Conservation (phyloP, 2,888 invertebrate species). For the Neoitamus cyanurus region DNA sequence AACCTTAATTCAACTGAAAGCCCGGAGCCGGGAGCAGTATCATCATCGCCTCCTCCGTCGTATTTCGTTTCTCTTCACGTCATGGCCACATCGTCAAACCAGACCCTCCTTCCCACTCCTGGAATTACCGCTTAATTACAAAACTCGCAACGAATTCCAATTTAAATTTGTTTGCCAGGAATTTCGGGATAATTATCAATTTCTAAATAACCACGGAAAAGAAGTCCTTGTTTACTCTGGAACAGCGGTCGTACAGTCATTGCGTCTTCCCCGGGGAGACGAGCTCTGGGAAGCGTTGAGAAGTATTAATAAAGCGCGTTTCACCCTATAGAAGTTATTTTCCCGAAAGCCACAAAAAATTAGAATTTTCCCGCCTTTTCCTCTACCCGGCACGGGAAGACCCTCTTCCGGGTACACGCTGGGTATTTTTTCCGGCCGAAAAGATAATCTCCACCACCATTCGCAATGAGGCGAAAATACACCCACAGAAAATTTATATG, state of each 20-base stretch:
- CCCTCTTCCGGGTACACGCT: background rate
- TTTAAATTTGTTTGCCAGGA: slow-evolving; percentile 1
- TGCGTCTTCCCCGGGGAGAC: background rate
- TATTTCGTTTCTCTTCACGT: no score
- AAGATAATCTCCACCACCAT: background rate
- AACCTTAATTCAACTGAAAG: slow-evolving; percentile 15
- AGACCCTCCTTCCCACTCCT: background rate
- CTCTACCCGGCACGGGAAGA: background rate
- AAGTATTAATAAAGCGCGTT: background rate
- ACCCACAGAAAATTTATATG: background rate
- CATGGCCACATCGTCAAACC: no score
- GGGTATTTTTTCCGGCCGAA: background rate
- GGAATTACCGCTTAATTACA: background rate
- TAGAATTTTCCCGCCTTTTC: background rate
- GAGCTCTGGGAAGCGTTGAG: background rate
- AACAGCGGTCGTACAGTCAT: background rate
- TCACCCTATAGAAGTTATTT: background rate
- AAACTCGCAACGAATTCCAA: background rate
- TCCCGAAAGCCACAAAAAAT: background rate
- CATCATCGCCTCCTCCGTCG: background rate
- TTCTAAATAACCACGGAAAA: slow-evolving; percentile 18
- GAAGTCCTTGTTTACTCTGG: background rate
- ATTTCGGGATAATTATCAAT: slow-evolving; percentile 27
- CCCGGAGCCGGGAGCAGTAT: background rate
- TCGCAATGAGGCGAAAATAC: background rate